Evolutionary conservation across 2,888 invertebrate species (phyloP).

Genomic region (Achlya flavicornis): DNA sequence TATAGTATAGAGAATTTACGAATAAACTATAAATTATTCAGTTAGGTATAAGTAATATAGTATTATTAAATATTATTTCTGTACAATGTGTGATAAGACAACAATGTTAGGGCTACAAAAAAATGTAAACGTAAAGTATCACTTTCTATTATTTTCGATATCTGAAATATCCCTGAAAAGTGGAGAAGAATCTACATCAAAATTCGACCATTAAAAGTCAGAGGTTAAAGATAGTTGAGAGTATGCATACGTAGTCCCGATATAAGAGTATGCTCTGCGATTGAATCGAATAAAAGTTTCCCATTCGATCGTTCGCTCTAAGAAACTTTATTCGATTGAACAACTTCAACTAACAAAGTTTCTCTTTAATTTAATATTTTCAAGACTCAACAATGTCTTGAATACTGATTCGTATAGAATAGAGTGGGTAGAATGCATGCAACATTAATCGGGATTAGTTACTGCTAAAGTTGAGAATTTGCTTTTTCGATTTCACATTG

Average conservation of each 20-base stretch:
- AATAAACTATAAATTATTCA: too few species aligned
- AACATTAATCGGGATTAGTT: slow-evolving; percentile 9
- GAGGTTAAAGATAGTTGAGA: neutral
- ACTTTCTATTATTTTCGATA: too few species aligned
- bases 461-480: slow-evolving; percentile 19
- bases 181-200: too few species aligned
- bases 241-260: neutral
- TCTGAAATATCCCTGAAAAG: too few species aligned
- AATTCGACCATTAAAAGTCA: neutral
- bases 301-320: slow-evolving; percentile 5
- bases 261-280: slow-evolving; percentile 4
- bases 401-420: slow-evolving; percentile 19
- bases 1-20: too few species aligned
- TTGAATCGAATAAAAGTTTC: slow-evolving; percentile 1
- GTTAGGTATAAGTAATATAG: too few species aligned
- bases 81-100: too few species aligned
- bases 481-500: neutral
- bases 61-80: too few species aligned
- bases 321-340: slow-evolving; percentile 3
- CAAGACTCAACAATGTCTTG: slow-evolving; percentile 4
- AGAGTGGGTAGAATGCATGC: neutral
- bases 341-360: slow-evolving; percentile 7
- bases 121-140: too few species aligned
- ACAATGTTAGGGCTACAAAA: too few species aligned
- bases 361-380: slow-evolving; percentile 7